These are phyloP conservation scores for Megaceryle torquata DNA, from an alignment of 2,113 vertebrate genomes.

Conservation along the genomic window DNA sequence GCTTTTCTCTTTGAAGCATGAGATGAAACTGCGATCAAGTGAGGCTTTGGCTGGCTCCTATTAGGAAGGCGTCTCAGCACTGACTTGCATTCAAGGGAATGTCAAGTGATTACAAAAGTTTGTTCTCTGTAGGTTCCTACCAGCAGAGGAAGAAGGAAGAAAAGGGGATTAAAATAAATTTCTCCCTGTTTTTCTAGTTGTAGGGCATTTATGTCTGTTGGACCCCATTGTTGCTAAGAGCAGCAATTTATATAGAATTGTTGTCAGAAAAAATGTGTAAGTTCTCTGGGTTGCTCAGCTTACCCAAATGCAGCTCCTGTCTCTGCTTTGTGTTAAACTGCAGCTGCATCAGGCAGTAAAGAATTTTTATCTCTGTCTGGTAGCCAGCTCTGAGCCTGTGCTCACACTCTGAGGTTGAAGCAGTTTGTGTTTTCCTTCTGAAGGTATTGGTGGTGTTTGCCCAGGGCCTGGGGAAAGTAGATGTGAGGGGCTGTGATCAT, in stretches of 20 bases:
- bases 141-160: background rate
- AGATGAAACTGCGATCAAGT: rapidly evolving
- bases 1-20: background rate
- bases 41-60: background rate
- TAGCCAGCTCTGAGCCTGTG: background rate
- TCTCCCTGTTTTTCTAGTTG: background rate
- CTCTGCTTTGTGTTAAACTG: background rate
- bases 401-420: rapidly evolving
- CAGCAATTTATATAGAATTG: background rate
- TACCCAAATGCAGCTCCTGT: rapidly evolving
- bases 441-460: background rate
- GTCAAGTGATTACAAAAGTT: background rate
- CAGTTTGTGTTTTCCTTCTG: background rate
- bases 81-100: background rate
- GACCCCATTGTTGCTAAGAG: background rate
- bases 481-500: background rate
- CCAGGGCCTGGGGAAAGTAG: background rate
- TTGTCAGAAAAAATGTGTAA: background rate
- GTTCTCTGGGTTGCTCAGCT: background rate
- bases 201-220: background rate
- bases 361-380: background rate
- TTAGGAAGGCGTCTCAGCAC: background rate
- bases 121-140: background rate
- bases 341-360: background rate
- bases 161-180: background rate